phyloP scores from a whole-genome alignment of 1,140 invertebrate species.

The Aphelenchoides besseyi region DNA sequence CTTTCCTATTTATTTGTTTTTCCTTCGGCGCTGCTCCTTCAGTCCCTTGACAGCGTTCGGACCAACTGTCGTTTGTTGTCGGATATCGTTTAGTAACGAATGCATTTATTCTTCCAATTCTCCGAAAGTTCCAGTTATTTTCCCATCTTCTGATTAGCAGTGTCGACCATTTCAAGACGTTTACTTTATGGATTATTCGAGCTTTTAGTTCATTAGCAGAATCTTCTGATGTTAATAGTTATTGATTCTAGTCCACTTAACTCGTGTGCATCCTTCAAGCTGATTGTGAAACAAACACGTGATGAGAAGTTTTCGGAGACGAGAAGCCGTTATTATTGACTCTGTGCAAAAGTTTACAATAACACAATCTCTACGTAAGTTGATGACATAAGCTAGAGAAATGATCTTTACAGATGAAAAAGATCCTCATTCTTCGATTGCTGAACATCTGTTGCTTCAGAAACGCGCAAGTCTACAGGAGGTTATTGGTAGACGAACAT shows the following conservation, averaged over 20 bases:
- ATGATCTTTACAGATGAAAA: not conserved
- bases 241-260: too few relatives aligned
- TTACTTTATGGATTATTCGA: too few relatives aligned
- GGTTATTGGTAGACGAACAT: not conserved
- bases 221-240: too few relatives aligned
- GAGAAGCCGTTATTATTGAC: slow-evolving; percentile 28
- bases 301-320: slow-evolving; percentile 24
- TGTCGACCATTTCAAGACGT: too few relatives aligned
- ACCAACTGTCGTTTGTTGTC: slow-evolving; percentile 3
- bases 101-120: too few relatives aligned
- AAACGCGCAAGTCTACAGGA: not conserved
- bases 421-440: not conserved
- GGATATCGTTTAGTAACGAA: not conserved
- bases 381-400: not conserved
- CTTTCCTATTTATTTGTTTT: slow-evolving; percentile 1
- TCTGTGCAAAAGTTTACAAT: slow-evolving; percentile 23
- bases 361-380: slow-evolving; percentile 11
- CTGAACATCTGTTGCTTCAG: slow-evolving; percentile 1
- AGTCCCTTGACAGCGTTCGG: not conserved
- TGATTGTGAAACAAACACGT: too few relatives aligned
- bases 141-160: too few relatives aligned
- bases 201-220: too few relatives aligned
- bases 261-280: too few relatives aligned
- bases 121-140: too few relatives aligned
- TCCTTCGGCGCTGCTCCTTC: not conserved